Base-by-base conservation (phyloP, 2,888 invertebrate species). In the Diaprepes abbreviatus region DNA sequence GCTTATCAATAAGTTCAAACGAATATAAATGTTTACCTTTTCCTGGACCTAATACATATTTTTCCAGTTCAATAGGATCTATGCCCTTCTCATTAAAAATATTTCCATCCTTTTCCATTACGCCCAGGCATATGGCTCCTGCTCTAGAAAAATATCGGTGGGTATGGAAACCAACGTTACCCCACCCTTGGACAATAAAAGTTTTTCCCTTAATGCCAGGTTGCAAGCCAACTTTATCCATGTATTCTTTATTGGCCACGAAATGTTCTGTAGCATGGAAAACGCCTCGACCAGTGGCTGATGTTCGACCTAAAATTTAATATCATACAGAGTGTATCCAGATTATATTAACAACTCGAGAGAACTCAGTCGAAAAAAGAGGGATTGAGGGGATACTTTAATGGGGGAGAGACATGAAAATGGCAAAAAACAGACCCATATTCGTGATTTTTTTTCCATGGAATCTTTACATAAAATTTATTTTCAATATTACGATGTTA, bases 141-240 rank as follows among this genome's bases (percentile, higher is more conserved):
- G 94, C 95, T 75, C 97, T 90, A 75, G 93, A 92, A 5, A 97
- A 88, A 85, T 96, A 98, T 5, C 72, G 36, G 89, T 95, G 54
- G 2, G 65, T 60, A 35, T 71, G 68, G 6, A 6, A 9, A 12
- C 68, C 98, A 55, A 99, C 98, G 85, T 99, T 99, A 86, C 97
- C 97, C 84, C 97, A 95, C 58, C 97, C 97, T 88, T 95, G 86
- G 33, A 98, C 90, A 82, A 99, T 97, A 84, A 95, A 95, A 0
- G 94, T 96, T 86, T 98, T 98, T 76, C 93, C 96, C 71, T 92
- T 92, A 91, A 96, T 95, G 7, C 98, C 98, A 35, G 97, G 94
- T 17, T 94, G 92, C 4, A 93, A 76, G 83, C 89, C 94, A 78
- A 95, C 90, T 89, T 92, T 90, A 83, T 93, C 92, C 97, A 97